Evolutionary conservation across 2,797 vertebrate species (phyloP), one percentile per base, ranked within the genome.

Genomic region (Austrolebias charrua): DNA sequence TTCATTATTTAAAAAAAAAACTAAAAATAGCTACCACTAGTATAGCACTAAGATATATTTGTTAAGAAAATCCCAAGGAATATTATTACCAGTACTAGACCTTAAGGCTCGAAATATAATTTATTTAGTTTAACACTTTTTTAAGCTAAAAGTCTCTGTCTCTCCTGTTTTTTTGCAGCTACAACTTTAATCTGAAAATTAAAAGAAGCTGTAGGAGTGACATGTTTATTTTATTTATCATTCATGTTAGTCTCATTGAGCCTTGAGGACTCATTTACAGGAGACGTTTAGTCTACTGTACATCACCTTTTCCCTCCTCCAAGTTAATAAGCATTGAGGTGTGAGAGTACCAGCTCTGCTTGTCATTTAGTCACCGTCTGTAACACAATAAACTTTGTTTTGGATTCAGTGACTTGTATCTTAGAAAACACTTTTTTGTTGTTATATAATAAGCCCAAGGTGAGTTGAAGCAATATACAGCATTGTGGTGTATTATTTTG

Each of bases 401-500:
- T 61, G n/a, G 12, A 42, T n/a, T 62, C 3, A 29, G 33, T 28
- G 29, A 20, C 20, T 51, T 33, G 56, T 75, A 53, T 71, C 68
- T 63, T 18, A 58, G 63, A 71, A 65, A 66, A 71, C 43, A 18
- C 8, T 45, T 65, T 51, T 24, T 54, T 44, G 16, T 54, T 79
- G 38, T 83, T 83, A 38, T 79, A 47, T 71, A 55, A 69, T 75
- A 63, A 69, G 51, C 48, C 63, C 2, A 4, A 68, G 35, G 65
- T 71, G 58, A 83, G 76, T 84, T 73, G 80, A 45, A 79, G 70
- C 40, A 46, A 14, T 53, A 56, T 24, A 35, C 18, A 6, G n/a
- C 7, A 49, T 73, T 67, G 59, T 46, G 28, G 14, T 70, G 75
- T 69, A 47, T 47, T 61, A 24, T 79, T 86, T 79, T 73, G 69